Base-by-base conservation (phyloP, 2,888 invertebrate species). In the Apoda limacodes region DNA sequence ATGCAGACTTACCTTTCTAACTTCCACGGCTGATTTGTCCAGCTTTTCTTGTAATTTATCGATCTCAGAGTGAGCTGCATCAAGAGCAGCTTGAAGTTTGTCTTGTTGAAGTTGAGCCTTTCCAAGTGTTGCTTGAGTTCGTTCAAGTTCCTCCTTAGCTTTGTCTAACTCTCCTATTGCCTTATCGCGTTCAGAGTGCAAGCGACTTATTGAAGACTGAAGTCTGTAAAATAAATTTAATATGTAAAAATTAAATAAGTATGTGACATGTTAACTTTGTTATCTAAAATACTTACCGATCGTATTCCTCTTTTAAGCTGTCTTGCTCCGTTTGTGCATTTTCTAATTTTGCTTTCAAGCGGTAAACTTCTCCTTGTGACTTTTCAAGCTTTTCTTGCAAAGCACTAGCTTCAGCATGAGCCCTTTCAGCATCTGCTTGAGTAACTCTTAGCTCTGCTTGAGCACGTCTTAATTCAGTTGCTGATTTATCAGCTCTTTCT, bases 261-360 rank as follows among this genome's bases (percentile, higher is more conserved):
- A 17, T 5, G 5, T 17, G 17, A 19, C 5, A 26, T 10, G 13
- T 9, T 26, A 9, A 6, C 5, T 28, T 4, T 7, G 6, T 23
- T 10, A 9, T 14, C 5, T 17, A 2, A 24, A 28, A 25, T 24
- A 25, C 64, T 64, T 45, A 78, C 75, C 85, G 86, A 64, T 96
- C 95, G 63, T 95, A 88, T 69, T 96, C 95, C 61, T 95, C 95
- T 42, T 93, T 90, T 46, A 95, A 82, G 60, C 93, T 94, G 59
- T 95, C 94, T 60, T 94, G 93, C 74, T 96, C 95, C 37, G 92
- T 92, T 82, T 95, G 94, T 66, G 95, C 94, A 82, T 95, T 95
- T 82, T 95, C 95, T 55, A 95, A 82, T 60, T 95, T 90, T 22
- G 95, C 95, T 69, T 95, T 95, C 49, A 95, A 83, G 66, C 95